Evolutionary conservation across 2,888 invertebrate species (phyloP).

Genomic region (Pyrgus malvae): DNA sequence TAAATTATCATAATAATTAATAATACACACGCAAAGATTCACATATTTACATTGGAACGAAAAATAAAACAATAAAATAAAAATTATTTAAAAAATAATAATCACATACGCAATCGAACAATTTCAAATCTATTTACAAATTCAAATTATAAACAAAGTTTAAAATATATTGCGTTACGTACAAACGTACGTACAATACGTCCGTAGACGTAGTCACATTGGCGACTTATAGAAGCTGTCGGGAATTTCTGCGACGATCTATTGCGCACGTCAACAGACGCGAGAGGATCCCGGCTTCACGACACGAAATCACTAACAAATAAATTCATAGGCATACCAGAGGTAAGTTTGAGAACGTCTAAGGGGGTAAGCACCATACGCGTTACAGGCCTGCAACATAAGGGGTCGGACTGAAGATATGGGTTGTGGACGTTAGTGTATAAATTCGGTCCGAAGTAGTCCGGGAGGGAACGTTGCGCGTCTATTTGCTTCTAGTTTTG

Average conservation of each 20-base stretch:
- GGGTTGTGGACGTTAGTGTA: conserved; percentile 55
- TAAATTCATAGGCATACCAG: not conserved
- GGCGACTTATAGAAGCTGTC: conserved; percentile 2
- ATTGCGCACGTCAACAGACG: conserved; percentile 56
- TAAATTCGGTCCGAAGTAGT: conserved; percentile 64
- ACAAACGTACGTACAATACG: conserved; percentile 29
- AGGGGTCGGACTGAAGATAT: conserved; percentile 40
- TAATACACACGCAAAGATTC: conserved; percentile 61
- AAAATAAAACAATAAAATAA: conserved; percentile 10
- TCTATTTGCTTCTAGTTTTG: conserved; percentile 74
- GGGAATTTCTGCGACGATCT: conserved; percentile 42
- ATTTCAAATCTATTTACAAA: conserved; percentile 65
- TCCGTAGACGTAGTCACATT: not conserved
- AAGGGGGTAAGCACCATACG: conserved; percentile 63
- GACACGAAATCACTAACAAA: not conserved
- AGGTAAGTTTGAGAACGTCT: conserved; percentile 1
- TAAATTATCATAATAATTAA: conserved; percentile 44
- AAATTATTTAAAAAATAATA: conserved; percentile 51
- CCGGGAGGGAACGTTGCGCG: conserved; percentile 31
- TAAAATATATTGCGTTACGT: conserved; percentile 26
- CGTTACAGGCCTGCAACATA: conserved; percentile 66
- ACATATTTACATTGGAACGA: conserved; percentile 71
- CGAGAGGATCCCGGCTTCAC: conserved; percentile 42
- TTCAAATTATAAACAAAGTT: conserved; percentile 39
- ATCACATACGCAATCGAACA: conserved; percentile 55